phyloP scores from a whole-genome alignment of 2,888 invertebrate genomes.

The Mythimna vitellina region DNA sequence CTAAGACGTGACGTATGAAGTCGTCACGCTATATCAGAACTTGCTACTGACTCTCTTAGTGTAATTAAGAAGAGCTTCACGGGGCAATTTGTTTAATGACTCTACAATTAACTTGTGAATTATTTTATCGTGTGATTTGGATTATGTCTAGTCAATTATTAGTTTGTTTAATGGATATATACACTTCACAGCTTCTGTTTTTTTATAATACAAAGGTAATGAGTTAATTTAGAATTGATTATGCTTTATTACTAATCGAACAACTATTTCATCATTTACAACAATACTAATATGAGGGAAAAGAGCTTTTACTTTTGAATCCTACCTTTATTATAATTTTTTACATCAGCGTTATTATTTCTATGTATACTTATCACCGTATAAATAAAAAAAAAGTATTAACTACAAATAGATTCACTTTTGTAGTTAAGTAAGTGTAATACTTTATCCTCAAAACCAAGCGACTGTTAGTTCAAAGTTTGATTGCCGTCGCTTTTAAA shows the following conservation, averaged over 20 bases:
- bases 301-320: neutral
- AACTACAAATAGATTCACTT: neutral
- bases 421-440: neutral
- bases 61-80: conserved; percentile 26
- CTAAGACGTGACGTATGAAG: conserved; percentile 34
- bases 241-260: neutral
- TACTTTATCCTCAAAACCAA: neutral
- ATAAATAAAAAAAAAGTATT: neutral
- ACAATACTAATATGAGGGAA: neutral
- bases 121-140: conserved; percentile 18
- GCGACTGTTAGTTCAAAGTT: neutral
- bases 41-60: conserved; percentile 38
- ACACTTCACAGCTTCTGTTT: conserved; percentile 3
- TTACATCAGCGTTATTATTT: neutral
- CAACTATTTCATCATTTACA: neutral
- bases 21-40: conserved; percentile 35
- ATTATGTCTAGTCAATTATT: conserved; percentile 15
- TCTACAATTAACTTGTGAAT: conserved; percentile 20
- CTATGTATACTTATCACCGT: neutral
- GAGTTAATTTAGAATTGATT: neutral
- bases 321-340: neutral
- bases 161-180: conserved; percentile 8
- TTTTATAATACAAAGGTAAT: neutral
- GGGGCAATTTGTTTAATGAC: conserved; percentile 38
- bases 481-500: conserved; percentile 5